Conservation (phyloP, 1,140 invertebrate genomes). For the Mya arenaria region DNA sequence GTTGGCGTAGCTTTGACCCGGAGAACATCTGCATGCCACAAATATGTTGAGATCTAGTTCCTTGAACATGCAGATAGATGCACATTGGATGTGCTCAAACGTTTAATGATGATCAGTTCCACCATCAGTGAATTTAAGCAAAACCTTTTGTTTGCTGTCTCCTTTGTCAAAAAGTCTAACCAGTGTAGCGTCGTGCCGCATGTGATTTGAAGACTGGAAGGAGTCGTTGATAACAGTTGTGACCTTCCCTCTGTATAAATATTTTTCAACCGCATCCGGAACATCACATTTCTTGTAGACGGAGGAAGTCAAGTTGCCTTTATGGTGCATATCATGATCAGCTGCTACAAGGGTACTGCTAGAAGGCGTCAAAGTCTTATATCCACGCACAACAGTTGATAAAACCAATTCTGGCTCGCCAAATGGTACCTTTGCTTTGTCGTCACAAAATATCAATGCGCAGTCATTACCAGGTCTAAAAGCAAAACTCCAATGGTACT, state of each 20-base stretch:
- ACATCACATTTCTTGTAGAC: conserved; percentile 37
- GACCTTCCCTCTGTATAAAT: conserved; percentile 49
- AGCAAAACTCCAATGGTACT: neutral
- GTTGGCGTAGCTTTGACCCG: conserved; percentile 59
- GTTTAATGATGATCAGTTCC: conserved; percentile 58
- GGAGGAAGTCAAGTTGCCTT: conserved; percentile 41
- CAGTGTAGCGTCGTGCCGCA: conserved; percentile 51
- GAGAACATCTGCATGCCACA: conserved; percentile 46
- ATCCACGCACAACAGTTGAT: conserved; percentile 47
- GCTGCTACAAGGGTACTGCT: neutral
- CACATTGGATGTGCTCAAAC: conserved; percentile 37
- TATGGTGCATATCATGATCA: conserved; percentile 56
- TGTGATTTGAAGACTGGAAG: conserved; percentile 49
- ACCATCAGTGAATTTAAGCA: conserved; percentile 49
- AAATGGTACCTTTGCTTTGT: conserved; percentile 48
- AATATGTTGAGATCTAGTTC: conserved; percentile 54
- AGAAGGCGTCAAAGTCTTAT: conserved; percentile 28
- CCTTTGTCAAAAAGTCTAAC: neutral
- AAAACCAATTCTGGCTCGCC: conserved; percentile 37
- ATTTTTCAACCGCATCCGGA: conserved; percentile 36
- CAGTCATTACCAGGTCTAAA: neutral
- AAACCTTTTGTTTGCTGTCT: conserved; percentile 1
- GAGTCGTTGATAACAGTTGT: conserved; percentile 44
- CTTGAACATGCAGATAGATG: conserved; percentile 53
- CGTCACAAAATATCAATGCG: neutral